phyloP scores from a whole-genome alignment of 2,113 vertebrate genomes.

The pig (Sus scrofa) region DNA sequence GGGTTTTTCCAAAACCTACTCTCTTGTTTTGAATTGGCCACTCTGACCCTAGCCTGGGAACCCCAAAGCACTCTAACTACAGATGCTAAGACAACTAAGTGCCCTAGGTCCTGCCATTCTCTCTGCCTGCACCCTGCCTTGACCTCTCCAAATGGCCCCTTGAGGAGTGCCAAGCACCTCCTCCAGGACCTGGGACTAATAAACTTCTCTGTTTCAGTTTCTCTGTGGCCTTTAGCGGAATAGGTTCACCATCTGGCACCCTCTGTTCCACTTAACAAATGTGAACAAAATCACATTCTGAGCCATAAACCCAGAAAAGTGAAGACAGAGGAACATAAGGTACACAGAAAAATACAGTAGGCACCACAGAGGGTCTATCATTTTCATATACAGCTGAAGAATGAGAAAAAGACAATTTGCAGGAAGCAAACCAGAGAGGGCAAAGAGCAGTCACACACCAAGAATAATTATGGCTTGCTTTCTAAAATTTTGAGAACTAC shows the following conservation, averaged over 20 bases:
- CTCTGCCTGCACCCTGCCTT: not conserved
- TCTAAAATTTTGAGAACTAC: not conserved
- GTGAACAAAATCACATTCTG: not conserved
- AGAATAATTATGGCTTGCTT: not conserved
- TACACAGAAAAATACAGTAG: not conserved
- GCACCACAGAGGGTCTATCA: not conserved
- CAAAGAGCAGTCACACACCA: not conserved
- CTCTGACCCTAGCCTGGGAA: not conserved
- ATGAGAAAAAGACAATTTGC: not conserved
- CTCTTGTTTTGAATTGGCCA: not conserved
- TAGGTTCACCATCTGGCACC: not conserved
- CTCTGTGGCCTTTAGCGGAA: not conserved
- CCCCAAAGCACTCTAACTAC: not conserved
- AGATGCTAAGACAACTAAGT: not conserved
- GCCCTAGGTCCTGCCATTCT: too few species aligned
- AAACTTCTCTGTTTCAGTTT: not conserved
- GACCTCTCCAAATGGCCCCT: not conserved
- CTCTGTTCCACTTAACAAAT: not conserved
- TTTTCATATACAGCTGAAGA: not conserved
- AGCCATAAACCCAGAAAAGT: not conserved
- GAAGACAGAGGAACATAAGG: not conserved
- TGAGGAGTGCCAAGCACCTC: not conserved
- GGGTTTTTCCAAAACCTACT: not conserved
- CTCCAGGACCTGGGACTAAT: not conserved
- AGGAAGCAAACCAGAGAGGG: not conserved